phyloP scores from a whole-genome alignment of 1,140 invertebrate species.

The Drosophila bipectinata region DNA sequence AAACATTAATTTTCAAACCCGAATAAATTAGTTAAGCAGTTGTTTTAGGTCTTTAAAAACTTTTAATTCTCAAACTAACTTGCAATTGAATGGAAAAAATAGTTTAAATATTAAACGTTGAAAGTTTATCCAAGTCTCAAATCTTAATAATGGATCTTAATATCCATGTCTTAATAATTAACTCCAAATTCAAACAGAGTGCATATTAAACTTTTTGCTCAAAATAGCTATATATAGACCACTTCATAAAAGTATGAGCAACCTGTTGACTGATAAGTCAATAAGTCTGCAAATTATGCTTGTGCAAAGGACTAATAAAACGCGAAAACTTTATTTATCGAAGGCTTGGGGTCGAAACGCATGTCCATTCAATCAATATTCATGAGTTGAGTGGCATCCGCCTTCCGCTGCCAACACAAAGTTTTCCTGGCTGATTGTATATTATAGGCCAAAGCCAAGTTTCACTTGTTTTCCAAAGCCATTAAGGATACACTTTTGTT shows the following conservation, averaged over 20 bases:
- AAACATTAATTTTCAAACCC: no score
- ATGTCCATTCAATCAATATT: constrained; percentile 16
- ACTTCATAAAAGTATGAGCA: not conserved
- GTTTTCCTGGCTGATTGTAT: constrained; percentile 1
- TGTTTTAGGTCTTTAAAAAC: no score
- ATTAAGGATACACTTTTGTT: constrained; percentile 6
- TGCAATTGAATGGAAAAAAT: no score
- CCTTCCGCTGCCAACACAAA: not conserved
- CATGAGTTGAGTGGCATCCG: constrained; percentile 13
- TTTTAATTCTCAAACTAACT: no score
- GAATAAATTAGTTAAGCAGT: no score
- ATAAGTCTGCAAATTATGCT: constrained; percentile 5
- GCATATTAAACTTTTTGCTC: not conserved
- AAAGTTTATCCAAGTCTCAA: not conserved
- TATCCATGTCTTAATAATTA: not conserved
- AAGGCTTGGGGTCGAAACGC: constrained; percentile 4
- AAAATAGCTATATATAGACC: not conserved
- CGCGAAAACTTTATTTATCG: constrained; percentile 9
- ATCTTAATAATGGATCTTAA: no score
- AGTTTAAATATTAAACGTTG: no score
- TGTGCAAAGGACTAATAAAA: constrained; percentile 3
- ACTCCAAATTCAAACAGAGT: not conserved
- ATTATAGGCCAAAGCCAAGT: constrained; percentile 1
- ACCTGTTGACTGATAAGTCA: constrained; percentile 7
- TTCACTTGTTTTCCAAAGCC: not conserved